These are phyloP conservation scores for Cyprichromis sp. DNA, from an alignment of 2,113 vertebrate species.

Conservation along the genomic window DNA sequence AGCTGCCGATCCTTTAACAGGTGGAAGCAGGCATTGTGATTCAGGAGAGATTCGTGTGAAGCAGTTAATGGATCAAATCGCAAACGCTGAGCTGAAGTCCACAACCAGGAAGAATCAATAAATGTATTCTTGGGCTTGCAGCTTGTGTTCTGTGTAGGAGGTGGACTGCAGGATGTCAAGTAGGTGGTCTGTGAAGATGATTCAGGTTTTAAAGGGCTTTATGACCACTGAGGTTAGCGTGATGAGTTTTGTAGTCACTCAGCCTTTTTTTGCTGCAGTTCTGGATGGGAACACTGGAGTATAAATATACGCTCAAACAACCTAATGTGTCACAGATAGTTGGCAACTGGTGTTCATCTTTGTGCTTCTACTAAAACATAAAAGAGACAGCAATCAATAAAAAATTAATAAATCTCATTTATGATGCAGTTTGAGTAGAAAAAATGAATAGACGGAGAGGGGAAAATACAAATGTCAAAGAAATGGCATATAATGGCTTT, in stretches of 20 bases:
- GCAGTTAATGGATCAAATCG: conserved; percentile 19
- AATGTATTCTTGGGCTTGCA: neutral
- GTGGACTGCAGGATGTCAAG: neutral
- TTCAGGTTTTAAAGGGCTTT: neutral
- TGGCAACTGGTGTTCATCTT: neutral
- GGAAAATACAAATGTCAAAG: neutral
- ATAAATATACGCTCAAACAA: neutral
- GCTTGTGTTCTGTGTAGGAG: neutral
- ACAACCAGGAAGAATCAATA: neutral
- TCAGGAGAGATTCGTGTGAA: neutral
- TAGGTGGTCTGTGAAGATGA: neutral
- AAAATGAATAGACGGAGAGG: neutral
- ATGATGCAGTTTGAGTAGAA: neutral
- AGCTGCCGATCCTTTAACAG: neutral
- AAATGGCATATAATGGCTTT: neutral
- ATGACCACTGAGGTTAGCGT: neutral
- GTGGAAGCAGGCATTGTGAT: neutral
- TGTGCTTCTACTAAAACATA: neutral
- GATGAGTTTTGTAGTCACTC: neutral
- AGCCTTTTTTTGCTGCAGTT: neutral
- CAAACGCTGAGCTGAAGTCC: neutral
- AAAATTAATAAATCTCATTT: neutral
- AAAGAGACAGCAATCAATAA: neutral
- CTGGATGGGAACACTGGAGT: neutral
- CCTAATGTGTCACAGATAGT: neutral